Base-by-base conservation (phyloP, 2,888 invertebrate species). In the Tenodera sinensis region DNA sequence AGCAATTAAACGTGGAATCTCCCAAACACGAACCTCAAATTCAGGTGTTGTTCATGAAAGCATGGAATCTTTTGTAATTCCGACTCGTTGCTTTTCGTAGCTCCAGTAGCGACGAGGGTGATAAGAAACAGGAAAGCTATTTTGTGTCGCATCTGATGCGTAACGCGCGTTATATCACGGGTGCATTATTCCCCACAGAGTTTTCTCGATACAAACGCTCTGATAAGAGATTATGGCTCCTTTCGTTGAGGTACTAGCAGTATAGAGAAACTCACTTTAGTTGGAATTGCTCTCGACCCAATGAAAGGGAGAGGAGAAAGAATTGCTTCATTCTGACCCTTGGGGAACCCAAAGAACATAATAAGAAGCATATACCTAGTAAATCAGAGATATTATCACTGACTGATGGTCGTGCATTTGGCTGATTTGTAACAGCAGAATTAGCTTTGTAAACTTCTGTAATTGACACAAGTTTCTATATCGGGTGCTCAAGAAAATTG, bases 111-210 rank as follows among this genome's bases (percentile, higher is more conserved):
- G 15, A 20, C 30, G 47, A 85, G 28, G 28, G 85, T 47, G 28
- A 28, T 83, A 30, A 30, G 84, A 83, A n/a, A 25, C 84, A 15
- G 84, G 42, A 54, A 25, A 71, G 47, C 42, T 15, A 34, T 27
- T 54, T 85, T 30, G 14, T 27, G 8, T 15, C 42, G 28, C 42
- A 6, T 14, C 85, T 25, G n/a, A 83, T 30, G 30, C 84, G 20
- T 71, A 20, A 71, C 54, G 54, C 54, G 28, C 85, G 71, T 81
- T 86, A 71, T 81, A 86, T 71, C 71, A 86, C 86, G 71, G 54
- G 30, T 54, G 81, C 86, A 81, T 86, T 86, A 86, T 86, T 71
- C 86, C 86, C 86, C 81, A 81, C 54, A 81, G 86, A 81, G 71
- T 54, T 54, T 28, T 86, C 71, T 28, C 54, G 86, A 86, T 86